Percentiles rank a stretch among this genome's conserved stretches.
Evolutionary conservation across 2,113 vertebrate species (phyloP).

Genomic region (Paradoxurus hermaphroditus): DNA sequence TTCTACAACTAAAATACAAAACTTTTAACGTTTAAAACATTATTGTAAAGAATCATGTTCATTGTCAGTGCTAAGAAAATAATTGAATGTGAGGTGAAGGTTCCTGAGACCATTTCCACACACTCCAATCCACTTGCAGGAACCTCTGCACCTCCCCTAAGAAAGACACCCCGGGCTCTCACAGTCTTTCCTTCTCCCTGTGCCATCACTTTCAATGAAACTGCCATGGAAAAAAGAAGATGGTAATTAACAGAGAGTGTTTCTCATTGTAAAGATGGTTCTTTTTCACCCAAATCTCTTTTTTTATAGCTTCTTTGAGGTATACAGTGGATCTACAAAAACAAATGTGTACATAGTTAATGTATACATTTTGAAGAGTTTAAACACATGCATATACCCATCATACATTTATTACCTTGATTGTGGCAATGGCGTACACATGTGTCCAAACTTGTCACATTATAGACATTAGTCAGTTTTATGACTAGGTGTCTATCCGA

Average conservation of each 20-base stretch:
- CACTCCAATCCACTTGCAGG: neutral
- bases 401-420: neutral
- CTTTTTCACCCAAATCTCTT: neutral
- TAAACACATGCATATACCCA: neutral
- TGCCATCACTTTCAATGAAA: no score
- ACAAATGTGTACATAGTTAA: neutral
- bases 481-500: fast-evolving
- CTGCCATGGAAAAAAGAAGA: neutral
- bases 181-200: neutral
- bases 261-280: neutral
- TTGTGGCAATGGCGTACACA: neutral
- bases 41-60: neutral
- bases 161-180: neutral
- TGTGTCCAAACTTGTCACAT: neutral
- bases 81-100: neutral
- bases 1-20: neutral
- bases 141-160: neutral
- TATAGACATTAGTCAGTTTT: neutral
- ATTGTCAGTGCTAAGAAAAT: neutral
- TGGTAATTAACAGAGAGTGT: neutral
- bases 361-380: neutral
- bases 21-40: neutral
- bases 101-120: neutral
- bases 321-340: neutral
- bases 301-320: neutral